Evolutionary conservation across 2,888 invertebrate genomes (phyloP), one percentile per base, ranked within the genome.

Genomic region (Lysandra coridon): DNA sequence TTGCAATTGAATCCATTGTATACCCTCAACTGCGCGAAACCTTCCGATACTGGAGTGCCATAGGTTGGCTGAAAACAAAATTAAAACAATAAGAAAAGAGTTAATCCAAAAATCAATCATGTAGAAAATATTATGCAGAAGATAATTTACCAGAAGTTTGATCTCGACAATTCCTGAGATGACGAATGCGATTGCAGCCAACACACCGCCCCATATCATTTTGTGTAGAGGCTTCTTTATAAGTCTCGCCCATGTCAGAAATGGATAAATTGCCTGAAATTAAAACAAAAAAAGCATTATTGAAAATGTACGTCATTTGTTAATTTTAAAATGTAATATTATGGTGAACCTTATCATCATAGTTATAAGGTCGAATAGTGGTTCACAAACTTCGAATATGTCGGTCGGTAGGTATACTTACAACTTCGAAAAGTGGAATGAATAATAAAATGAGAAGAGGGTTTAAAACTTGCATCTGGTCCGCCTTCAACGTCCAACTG

Each of bases 381-480:
- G 40, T 6, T 40, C 40, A 40, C 40, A 1, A 7, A 44, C 44
- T 44, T 44, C 7, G 7, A 44, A 37, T 37, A 37, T 37, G 37
- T 37, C 44, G 44, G 0, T 44, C 40, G 0, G 40, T 40, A 10
- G 44, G 10, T 44, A 44, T 49, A 49, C 49, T 49, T 49, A 49
- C 49, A 49, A 49, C 49, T 49, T 98, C 97, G 86, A 97, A 98
- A 0, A 98, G 86, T 0, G 99, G 99, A 85, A 99, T 98, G 84
- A 98, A 97, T 3, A 96, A 78, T 37, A 99, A 92, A 84, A 99
- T 98, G 60, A 98, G 92, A 4, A 98, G 87, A 0, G 99, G 98
- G 92, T 99, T 99, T 2, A 98, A 90, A 80, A 98, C 97, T 95
- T 98, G 98, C 96, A 99, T 97, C 91, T 99, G 99, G 92, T 99